Base-by-base conservation (phyloP, 2,888 invertebrate genomes). In the Sturmia bella region DNA sequence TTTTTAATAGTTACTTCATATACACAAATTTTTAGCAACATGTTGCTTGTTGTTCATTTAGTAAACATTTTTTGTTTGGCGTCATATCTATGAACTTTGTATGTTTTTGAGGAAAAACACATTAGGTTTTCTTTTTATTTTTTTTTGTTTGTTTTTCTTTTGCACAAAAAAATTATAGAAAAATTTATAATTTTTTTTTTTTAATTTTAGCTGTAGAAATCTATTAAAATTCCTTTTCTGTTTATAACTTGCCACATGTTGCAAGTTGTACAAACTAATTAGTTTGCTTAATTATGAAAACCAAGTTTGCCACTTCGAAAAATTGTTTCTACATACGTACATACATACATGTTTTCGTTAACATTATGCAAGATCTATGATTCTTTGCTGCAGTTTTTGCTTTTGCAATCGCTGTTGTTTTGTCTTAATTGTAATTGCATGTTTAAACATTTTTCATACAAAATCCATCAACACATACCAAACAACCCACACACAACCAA, bases 361-460 rank as follows among this genome's bases (percentile, higher is more conserved):
- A 56, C 69, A 70, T 70, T 70, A 77, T 77, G 77, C 70, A 41
- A 72, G 37, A 7, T 61, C n/a, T 63, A 48, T 77, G 12, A 50
- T 74, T 73, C 6, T 24, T 43, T 19, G n/a, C n/a, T 52, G 54
- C 50, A 21, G 21, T 32, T 32, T 32, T 3, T 32, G 7, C 32
- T 57, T 24, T 24, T 66, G 56, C 24, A 45, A 45, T 32, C 41
- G 45, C 39, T 74, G 41, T 48, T 45, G 64, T 76, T 76, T 61
- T 76, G 37, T 63, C 45, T 83, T 81, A 83, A 83, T 79, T 84
- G 79, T 84, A 84, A 82, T 84, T 69, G 79, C 84, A 84, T 84
- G 84, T 84, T 79, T 64, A 61, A 45, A 48, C 43, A 74, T 78
- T 70, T 83, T 74, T 81, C 48, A 57, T 56, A 75, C 57, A 73